Conservation (phyloP, 2,113 vertebrate species). For the Cariama cristata region DNA sequence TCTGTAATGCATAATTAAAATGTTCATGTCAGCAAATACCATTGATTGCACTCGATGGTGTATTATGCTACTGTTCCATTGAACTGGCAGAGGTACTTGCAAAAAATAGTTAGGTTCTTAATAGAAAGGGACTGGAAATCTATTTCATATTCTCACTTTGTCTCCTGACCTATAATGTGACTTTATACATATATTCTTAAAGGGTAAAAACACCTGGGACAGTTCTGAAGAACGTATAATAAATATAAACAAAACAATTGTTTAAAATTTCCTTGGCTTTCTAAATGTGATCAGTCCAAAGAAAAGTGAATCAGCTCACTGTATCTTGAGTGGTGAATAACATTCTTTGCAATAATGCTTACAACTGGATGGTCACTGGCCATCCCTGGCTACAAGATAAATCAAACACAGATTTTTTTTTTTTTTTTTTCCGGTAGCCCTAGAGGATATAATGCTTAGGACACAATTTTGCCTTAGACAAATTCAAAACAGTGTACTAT, state of each 20-base stretch:
- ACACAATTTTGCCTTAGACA: background rate
- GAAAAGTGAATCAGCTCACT: background rate
- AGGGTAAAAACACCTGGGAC: background rate
- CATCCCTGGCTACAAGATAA: background rate
- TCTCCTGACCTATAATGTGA: background rate
- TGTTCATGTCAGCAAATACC: conserved; percentile 5
- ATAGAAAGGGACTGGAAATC: background rate
- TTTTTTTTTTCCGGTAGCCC: background rate
- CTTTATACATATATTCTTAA: background rate
- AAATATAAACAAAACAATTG: background rate
- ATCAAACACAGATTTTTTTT: background rate
- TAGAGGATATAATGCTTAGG: background rate
- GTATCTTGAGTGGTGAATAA: background rate
- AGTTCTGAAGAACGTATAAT: background rate
- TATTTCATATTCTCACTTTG: background rate
- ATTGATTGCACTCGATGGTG: background rate
- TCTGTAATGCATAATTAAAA: conserved; percentile 45
- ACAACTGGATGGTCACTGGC: background rate
- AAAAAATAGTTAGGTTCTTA: background rate
- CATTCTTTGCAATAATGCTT: background rate
- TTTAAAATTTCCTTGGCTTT: background rate
- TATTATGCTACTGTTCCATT: background rate
- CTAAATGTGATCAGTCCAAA: background rate
- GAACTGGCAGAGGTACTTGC: background rate
- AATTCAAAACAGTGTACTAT: background rate